Conservation (phyloP, 2,888 invertebrate genomes). For the Mimas tiliae region DNA sequence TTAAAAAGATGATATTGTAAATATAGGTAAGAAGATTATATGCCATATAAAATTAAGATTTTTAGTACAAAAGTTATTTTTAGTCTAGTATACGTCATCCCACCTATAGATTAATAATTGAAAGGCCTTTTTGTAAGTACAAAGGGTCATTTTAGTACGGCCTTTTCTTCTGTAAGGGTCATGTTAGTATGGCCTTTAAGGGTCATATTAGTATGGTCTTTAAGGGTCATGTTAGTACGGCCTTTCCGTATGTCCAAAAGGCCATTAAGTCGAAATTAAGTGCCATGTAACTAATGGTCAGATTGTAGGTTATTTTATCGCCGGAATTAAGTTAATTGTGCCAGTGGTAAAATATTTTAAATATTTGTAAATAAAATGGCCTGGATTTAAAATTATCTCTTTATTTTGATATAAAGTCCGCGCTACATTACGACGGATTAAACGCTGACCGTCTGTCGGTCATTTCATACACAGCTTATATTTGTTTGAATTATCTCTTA, state of each 20-base stretch:
- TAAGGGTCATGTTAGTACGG: constrained; percentile 21
- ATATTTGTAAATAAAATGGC: neutral
- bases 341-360: neutral
- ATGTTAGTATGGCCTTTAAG: constrained; percentile 20
- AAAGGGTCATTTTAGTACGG: constrained; percentile 32
- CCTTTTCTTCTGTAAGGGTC: neutral
- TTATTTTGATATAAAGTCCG: no score
- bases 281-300: constrained; percentile 8
- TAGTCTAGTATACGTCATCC: constrained; percentile 29
- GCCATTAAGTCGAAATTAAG: constrained; percentile 19
- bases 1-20: constrained; percentile 21
- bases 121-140: neutral
- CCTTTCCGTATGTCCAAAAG: neutral
- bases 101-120: constrained; percentile 38
- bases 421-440: no score
- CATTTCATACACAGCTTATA: no score
- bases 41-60: constrained; percentile 39
- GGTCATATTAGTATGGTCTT: constrained; percentile 32
- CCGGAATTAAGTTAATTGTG: neutral
- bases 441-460: no score
- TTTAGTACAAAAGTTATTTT: constrained; percentile 30
- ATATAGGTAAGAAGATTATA: constrained; percentile 15
- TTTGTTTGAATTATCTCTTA: no score
- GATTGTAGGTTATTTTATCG: neutral
- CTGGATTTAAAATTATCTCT: no score